Evolutionary conservation across 2,888 invertebrate species (phyloP).

Genomic region (Standfussiana lucernea): DNA sequence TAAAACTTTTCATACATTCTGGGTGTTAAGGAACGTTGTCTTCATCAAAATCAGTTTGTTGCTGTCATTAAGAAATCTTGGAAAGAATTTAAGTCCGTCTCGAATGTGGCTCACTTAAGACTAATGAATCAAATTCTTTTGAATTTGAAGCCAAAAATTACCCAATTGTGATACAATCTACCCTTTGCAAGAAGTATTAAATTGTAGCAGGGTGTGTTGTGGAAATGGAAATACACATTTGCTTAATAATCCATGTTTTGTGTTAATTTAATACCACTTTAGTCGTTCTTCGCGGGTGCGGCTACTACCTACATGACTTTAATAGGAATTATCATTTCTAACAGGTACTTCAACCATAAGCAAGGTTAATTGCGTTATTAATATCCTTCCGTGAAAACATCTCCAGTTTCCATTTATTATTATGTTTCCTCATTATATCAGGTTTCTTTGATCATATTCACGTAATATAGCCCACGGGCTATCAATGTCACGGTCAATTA

Average conservation of each 20-base stretch:
- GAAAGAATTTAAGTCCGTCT: neutral
- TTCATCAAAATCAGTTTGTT: neutral
- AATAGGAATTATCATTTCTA: constrained; percentile 18
- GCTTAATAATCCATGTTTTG: constrained; percentile 29
- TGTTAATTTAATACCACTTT: constrained; percentile 32
- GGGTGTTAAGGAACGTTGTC: neutral
- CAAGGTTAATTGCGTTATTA: constrained; percentile 13
- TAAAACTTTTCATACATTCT: constrained; percentile 5
- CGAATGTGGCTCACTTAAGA: constrained; percentile 15
- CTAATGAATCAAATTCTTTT: constrained; percentile 6
- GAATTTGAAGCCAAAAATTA: neutral
- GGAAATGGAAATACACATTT: constrained; percentile 35
- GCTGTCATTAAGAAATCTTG: neutral
- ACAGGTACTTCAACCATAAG: constrained; percentile 4
- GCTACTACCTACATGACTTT: constrained; percentile 20
- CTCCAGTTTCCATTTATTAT: constrained; percentile 14
- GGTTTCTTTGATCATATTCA: constrained; percentile 64
- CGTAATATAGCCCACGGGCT: too few relatives aligned
- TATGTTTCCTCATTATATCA: constrained; percentile 38
- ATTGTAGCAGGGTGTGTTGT: constrained; percentile 36
- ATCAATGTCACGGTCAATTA: constrained; percentile 79
- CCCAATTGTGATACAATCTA: constrained; percentile 3
- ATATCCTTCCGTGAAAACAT: constrained; percentile 28
- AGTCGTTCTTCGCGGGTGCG: constrained; percentile 35
- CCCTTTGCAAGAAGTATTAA: constrained; percentile 4